Evolutionary conservation across 1,140 invertebrate genomes (phyloP).

Genomic region (Sminthurinus signatus): DNA sequence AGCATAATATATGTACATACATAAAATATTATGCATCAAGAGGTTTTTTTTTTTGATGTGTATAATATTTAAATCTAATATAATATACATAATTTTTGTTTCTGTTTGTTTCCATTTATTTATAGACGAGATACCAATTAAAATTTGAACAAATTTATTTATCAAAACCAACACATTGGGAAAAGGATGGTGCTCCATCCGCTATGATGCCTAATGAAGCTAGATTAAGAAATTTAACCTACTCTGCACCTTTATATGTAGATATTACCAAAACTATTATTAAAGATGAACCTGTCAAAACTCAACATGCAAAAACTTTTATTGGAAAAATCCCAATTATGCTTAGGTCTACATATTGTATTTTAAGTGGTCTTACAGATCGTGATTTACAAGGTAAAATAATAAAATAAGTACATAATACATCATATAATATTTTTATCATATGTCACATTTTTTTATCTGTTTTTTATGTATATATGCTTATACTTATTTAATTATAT

Average conservation of each 20-base stretch:
- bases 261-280: constrained; percentile 95
- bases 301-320: constrained; percentile 94
- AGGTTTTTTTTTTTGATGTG: no score
- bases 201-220: constrained; percentile 99
- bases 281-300: constrained; percentile 85
- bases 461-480: no score
- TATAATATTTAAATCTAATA: constrained; percentile 2
- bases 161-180: constrained; percentile 99
- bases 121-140: constrained; percentile 73
- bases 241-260: constrained; percentile 96
- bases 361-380: constrained; percentile 87
- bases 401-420: no score
- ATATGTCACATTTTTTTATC: no score
- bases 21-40: no score
- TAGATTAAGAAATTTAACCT: constrained; percentile 76
- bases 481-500: no score
- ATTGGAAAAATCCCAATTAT: constrained; percentile 99
- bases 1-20: no score
- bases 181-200: constrained; percentile 96
- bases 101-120: constrained; percentile 23
- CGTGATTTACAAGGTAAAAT: constrained; percentile 97
- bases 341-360: constrained; percentile 93
- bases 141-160: constrained; percentile 99
- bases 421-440: no score
- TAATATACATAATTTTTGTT: neutral